Conservation (phyloP, 2,888 invertebrate species). For the Rhagonycha fulva region DNA sequence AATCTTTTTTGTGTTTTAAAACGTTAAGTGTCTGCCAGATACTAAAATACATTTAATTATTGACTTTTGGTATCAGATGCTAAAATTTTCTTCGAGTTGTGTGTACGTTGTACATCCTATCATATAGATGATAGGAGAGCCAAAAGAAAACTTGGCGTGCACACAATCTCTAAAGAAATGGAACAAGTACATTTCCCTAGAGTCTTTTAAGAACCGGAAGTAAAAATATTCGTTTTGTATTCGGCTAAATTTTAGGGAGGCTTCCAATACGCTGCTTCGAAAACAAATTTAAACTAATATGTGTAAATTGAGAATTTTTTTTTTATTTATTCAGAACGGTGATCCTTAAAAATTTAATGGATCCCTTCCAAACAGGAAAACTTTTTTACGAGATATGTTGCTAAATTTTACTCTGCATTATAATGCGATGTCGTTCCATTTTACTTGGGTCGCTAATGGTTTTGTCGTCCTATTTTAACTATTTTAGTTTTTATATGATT, state of each 20-base stretch:
- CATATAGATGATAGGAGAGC: neutral
- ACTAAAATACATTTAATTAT: neutral
- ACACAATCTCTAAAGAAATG: neutral
- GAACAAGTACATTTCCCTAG: neutral
- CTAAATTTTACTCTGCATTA: neutral
- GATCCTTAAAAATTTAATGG: constrained; percentile 1
- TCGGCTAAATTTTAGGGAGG: neutral
- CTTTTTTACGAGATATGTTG: neutral
- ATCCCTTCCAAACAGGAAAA: neutral
- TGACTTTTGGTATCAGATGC: neutral
- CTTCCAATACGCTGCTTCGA: neutral
- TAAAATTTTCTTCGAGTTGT: neutral
- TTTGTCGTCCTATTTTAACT: neutral
- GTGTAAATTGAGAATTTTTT: neutral
- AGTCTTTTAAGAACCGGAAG: neutral
- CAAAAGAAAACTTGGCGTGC: neutral
- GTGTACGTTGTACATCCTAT: neutral
- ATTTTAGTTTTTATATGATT: neutral
- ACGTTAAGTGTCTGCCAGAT: neutral
- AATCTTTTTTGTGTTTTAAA: neutral
- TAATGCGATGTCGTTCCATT: neutral
- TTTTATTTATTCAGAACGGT: neutral
- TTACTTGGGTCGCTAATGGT: neutral
- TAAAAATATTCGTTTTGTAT: neutral
- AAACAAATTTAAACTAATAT: neutral